A percentile compares a stretch with the other conserved stretches of the same genome.
These are phyloP conservation scores for Galerucella nymphaeae DNA, from an alignment of 2,888 invertebrate genomes.

Conservation along the genomic window DNA sequence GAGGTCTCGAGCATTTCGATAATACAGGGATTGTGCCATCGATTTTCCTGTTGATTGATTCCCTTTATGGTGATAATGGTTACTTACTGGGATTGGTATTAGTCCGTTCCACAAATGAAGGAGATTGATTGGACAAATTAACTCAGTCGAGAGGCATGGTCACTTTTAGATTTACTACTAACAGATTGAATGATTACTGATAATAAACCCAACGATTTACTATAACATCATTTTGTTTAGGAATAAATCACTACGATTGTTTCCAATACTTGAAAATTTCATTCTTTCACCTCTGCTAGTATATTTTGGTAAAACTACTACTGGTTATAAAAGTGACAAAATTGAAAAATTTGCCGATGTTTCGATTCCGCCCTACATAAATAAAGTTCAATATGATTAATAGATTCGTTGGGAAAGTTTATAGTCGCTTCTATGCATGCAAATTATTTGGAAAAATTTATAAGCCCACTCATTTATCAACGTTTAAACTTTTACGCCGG, in stretches of 20 bases:
- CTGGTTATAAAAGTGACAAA: not conserved
- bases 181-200: conserved; percentile 4
- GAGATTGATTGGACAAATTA: conserved; percentile 29
- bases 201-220: not conserved
- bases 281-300: not conserved
- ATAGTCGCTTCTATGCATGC: not conserved
- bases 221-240: too few relatives aligned
- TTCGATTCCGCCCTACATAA: conserved; percentile 2
- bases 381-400: conserved; percentile 7
- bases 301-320: not conserved
- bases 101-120: conserved; percentile 14
- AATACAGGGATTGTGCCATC: conserved; percentile 8
- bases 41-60: conserved; percentile 30
- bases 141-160: conserved; percentile 15
- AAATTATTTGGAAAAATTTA: conserved; percentile 1
- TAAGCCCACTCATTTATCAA: conserved; percentile 2
- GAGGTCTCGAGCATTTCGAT: not conserved
- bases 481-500: not conserved
- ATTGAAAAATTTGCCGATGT: not conserved
- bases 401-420: conserved; percentile 1
- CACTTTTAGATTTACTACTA: conserved; percentile 7
- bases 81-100: conserved; percentile 29
- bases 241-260: too few relatives aligned
- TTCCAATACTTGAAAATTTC: too few relatives aligned
- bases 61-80: conserved; percentile 26